A percentile compares a stretch with the other conserved stretches of the same genome.
These are phyloP conservation scores for Himalopsyche kuldschensis DNA, from an alignment of 2,888 invertebrate species.

Conservation along the genomic window DNA sequence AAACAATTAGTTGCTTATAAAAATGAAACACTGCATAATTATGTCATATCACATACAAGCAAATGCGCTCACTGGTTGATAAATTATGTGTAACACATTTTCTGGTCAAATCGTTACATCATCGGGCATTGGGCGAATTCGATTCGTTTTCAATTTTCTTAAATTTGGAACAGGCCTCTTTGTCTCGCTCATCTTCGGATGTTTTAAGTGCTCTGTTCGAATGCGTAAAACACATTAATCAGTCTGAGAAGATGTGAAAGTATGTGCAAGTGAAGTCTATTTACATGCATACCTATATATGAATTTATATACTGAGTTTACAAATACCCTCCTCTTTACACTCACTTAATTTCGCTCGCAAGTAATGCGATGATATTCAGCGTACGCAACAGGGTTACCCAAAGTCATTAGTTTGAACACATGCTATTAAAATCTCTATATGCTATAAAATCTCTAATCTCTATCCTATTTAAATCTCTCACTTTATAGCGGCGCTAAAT, in stretches of 20 bases:
- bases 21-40: too few relatives aligned
- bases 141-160: not conserved
- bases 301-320: not conserved
- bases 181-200: not conserved
- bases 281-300: not conserved
- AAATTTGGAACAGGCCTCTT: not conserved
- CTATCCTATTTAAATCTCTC: too few relatives aligned
- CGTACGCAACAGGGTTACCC: too few relatives aligned
- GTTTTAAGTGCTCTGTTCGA: constrained; percentile 18
- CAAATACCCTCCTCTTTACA: not conserved
- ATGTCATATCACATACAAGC: too few relatives aligned
- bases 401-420: too few relatives aligned
- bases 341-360: not conserved
- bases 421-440: too few relatives aligned
- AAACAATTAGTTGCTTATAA: too few relatives aligned
- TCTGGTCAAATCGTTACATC: not conserved
- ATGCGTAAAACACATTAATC: constrained; percentile 19
- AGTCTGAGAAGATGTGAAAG: constrained; percentile 22
- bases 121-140: not conserved
- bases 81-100: not conserved
- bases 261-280: not conserved
- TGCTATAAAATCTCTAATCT: too few relatives aligned
- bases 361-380: not conserved
- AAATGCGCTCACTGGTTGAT: too few relatives aligned
- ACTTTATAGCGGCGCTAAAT: too few relatives aligned